Percentiles rank a stretch among this genome's conserved stretches.
Evolutionary conservation across 2,113 vertebrate species (phyloP).

Genomic region (Chloropsis cyanopogon): DNA sequence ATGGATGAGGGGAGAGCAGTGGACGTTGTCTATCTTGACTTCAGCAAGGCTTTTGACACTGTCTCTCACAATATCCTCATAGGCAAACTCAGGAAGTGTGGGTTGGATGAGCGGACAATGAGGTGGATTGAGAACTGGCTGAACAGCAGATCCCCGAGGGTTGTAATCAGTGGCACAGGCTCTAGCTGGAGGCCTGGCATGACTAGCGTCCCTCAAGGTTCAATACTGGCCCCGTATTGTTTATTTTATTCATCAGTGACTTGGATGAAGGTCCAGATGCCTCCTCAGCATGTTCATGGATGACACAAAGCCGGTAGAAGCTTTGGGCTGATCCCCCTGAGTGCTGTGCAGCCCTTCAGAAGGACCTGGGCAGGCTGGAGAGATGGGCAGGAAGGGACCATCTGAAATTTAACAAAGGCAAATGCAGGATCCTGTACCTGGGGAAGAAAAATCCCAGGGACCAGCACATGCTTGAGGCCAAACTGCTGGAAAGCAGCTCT

Average conservation of each 20-base stretch:
- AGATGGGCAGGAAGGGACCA: background rate
- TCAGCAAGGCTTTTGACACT: background rate
- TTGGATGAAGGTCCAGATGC: background rate
- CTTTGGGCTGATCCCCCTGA: background rate
- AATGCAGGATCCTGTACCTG: too few species aligned
- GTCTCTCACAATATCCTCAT: background rate
- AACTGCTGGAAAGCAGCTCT: too few species aligned
- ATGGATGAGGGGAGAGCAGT: background rate
- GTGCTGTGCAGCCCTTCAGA: background rate
- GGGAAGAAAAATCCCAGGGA: background rate
- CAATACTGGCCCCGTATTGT: background rate
- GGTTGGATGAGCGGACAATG: background rate
- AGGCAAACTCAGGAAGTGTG: background rate
- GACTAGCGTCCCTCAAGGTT: background rate
- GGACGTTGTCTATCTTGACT: background rate
- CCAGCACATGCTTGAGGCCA: too few species aligned
- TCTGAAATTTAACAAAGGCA: background rate
- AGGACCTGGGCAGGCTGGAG: background rate
- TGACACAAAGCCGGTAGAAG: background rate
- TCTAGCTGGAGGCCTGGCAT: background rate
- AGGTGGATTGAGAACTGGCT: background rate
- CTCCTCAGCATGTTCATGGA: background rate
- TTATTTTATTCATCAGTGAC: background rate
- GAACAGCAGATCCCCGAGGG: background rate
- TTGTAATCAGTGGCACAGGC: background rate